These are phyloP conservation scores for Siniperca undulata DNA, from an alignment of 2,797 vertebrate genomes.

Conservation along the genomic window DNA sequence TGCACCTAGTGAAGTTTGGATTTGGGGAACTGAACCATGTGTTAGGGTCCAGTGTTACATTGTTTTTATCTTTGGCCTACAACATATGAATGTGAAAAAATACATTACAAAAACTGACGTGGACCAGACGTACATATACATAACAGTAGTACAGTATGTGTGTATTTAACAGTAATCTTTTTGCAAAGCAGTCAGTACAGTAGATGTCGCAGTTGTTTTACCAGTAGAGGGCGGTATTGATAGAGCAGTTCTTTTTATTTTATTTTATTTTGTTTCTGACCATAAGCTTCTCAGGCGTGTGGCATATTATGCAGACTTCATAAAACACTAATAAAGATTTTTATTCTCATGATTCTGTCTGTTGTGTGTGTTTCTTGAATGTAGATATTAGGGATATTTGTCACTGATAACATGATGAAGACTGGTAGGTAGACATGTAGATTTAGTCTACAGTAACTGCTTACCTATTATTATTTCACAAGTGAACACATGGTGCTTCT, in stretches of 20 bases:
- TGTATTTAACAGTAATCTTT: conserved; percentile 89
- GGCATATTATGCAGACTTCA: conserved; percentile 97
- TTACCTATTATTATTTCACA: not conserved
- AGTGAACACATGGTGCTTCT: not conserved
- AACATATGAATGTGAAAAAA: conserved; percentile 89
- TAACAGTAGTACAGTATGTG: conserved; percentile 88
- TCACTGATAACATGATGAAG: not conserved
- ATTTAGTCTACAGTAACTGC: not conserved
- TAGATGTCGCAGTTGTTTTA: conserved; percentile 94
- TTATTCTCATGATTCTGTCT: conserved; percentile 88
- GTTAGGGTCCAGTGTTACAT: conserved; percentile 84
- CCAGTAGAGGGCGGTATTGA: conserved; percentile 94
- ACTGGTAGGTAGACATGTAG: not conserved
- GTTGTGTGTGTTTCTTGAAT: conserved; percentile 17
- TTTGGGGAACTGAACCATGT: conserved; percentile 80
- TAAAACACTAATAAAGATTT: conserved; percentile 99
- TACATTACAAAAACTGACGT: conserved; percentile 88
- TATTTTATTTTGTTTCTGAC: conserved; percentile 82
- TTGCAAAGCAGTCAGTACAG: conserved; percentile 93
- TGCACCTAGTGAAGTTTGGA: conserved; percentile 86
- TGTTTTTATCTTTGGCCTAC: conserved; percentile 82
- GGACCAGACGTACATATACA: conserved; percentile 89
- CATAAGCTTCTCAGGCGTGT: conserved; percentile 96
- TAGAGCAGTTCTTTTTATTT: conserved; percentile 87
- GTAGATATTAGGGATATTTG: not conserved